Conservation (phyloP, 2,113 vertebrate species). For the Sakesphorus luctuosus region DNA sequence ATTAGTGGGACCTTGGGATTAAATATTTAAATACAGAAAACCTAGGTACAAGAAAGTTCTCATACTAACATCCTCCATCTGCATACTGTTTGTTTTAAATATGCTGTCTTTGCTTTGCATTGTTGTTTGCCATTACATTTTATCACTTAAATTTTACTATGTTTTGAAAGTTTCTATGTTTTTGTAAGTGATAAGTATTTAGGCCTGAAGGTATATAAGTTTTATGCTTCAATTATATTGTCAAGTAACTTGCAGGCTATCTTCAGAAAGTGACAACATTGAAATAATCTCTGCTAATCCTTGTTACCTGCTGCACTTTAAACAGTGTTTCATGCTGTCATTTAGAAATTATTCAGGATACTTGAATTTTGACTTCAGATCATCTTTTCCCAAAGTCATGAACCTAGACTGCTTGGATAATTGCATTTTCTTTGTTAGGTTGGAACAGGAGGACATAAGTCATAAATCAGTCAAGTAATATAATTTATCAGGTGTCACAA, state of each 20-base stretch:
- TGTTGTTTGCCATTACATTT: neutral
- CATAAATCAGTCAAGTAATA: slow-evolving; percentile 16
- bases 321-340: neutral
- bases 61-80: neutral
- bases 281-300: neutral
- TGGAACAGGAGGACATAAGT: neutral
- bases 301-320: neutral
- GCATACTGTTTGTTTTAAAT: neutral
- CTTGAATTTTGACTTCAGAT: neutral
- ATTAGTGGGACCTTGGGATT: neutral
- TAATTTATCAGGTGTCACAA: neutral
- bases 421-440: slow-evolving; percentile 40
- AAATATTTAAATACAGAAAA: neutral
- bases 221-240: neutral
- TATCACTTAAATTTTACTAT: neutral
- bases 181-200: neutral
- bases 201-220: neutral
- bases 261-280: neutral
- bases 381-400: neutral
- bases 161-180: neutral
- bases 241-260: neutral
- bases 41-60: neutral
- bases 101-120: neutral
- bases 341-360: neutral
- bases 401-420: neutral